These are phyloP conservation scores for Phasia obesa DNA, from an alignment of 2,888 invertebrate species.

Conservation along the genomic window DNA sequence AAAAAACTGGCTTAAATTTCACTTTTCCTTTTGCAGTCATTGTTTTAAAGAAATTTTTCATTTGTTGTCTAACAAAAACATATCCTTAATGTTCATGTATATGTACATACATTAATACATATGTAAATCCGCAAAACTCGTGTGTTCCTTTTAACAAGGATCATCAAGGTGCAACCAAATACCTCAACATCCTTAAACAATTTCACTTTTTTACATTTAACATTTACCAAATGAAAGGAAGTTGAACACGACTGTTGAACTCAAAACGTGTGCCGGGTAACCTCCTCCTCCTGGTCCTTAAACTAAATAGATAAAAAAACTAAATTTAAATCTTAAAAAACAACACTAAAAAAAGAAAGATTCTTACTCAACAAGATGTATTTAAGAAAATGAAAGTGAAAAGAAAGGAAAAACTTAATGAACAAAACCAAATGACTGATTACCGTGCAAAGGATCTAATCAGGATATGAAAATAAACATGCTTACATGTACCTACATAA, in stretches of 20 bases:
- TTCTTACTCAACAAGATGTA: neutral
- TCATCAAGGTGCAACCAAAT: constrained; percentile 66
- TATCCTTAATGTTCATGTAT: constrained; percentile 2
- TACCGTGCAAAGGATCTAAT: constrained; percentile 32
- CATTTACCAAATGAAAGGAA: constrained; percentile 43
- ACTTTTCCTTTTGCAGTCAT: constrained; percentile 43
- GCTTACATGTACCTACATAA: neutral
- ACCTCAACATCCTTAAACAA: constrained; percentile 68
- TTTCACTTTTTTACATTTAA: constrained; percentile 28
- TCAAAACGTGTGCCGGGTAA: constrained; percentile 64
- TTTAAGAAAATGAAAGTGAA: constrained; percentile 55
- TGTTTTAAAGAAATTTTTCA: constrained; percentile 42
- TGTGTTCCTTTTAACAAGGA: constrained; percentile 36
- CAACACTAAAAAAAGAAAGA: neutral
- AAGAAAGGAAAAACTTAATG: neutral
- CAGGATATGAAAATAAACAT: constrained; percentile 54
- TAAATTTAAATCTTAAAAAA: constrained; percentile 52
- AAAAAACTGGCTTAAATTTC: constrained; percentile 52
- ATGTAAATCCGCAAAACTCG: constrained; percentile 63
- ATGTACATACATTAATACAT: neutral
- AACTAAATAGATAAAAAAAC: constrained; percentile 45
- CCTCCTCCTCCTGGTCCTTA: constrained; percentile 45
- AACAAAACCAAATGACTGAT: constrained; percentile 8
- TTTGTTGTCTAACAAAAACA: constrained; percentile 32
- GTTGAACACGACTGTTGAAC: constrained; percentile 53